Base-by-base conservation (phyloP, 2,888 invertebrate species). In the Lepeophtheirus nordmannii region DNA sequence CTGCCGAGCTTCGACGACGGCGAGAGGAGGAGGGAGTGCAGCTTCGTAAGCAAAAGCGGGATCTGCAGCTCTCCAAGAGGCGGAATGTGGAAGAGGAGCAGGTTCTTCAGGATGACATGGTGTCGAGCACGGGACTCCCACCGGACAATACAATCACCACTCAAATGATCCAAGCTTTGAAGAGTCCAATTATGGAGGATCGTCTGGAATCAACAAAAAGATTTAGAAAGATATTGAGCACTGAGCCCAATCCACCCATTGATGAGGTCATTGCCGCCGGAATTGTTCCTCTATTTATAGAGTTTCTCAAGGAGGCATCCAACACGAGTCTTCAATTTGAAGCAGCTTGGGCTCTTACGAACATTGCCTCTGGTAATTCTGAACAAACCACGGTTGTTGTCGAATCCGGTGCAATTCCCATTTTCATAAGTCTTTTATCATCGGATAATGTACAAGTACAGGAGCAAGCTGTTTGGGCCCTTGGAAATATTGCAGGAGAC, bases 311-410 rank as follows among this genome's bases (percentile, higher is more conserved):
- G 67, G 79, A 81, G 20, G 77, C 81, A 67, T 78, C 80, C 72
- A 82, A 86, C 69, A 67, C 68, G 41, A 70, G 68, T 1, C 56
- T 70, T 56, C 70, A 70, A 75, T 97, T 97, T 77, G 97, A 97
- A 77, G 87, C 94, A 0, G 87, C 94, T 0, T 98, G 97, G 97
- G 93, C 93, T 0, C 77, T 98, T 67, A 98, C 97, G 37, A 97
- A 97, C 74, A 89, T 98, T 65, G 96, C 97, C 0, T 94, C 94
- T 0, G 97, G 97, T 10, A 89, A 89, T 0, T 83, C 87, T 0
- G 85, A 86, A 0, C 93, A 98, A 75, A 98, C 97, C 0, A 81
- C 84, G 71, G 84, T 85, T 20, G 92, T 96, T 0, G 85, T 96
- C 3, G 79, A 85, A 74, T 82, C 84, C 46, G 87, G 89, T n/a